These are phyloP conservation scores for Pectinophora gossypiella DNA, from an alignment of 1,140 invertebrate genomes.

Conservation along the genomic window DNA sequence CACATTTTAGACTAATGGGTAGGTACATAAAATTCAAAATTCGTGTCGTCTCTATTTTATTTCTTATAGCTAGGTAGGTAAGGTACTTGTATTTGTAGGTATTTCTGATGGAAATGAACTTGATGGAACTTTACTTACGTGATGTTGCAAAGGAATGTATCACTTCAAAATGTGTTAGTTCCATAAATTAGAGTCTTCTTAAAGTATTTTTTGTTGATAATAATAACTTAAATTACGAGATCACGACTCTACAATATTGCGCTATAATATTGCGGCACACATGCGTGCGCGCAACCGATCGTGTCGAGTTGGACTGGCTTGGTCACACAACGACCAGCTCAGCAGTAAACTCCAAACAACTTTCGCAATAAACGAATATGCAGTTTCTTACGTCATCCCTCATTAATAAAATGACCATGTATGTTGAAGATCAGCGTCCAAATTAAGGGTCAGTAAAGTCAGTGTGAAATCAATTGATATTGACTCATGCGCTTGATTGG, in stretches of 20 bases:
- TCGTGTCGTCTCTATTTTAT: no score
- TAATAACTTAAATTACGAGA: neutral
- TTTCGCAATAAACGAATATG: conserved; percentile 19
- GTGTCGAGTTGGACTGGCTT: neutral
- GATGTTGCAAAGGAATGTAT: neutral
- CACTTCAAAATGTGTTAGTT: neutral
- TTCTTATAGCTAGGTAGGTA: neutral
- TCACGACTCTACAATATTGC: neutral
- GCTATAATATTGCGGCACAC: neutral
- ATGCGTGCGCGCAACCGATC: conserved; percentile 7
- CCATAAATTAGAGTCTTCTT: neutral
- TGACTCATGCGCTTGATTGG: no score
- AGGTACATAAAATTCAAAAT: no score
- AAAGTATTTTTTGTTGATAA: neutral
- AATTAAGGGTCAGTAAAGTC: neutral
- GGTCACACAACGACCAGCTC: conserved; percentile 2
- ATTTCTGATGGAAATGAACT: no score
- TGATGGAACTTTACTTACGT: neutral
- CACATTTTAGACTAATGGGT: no score
- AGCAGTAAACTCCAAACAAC: conserved; percentile 13
- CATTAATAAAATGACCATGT: conserved; percentile 4
- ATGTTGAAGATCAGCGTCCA: neutral
- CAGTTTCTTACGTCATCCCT: conserved; percentile 16
- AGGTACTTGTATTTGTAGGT: neutral
- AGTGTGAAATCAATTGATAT: no score